Base-by-base conservation (phyloP, 1,140 invertebrate species). In the Anagrus nilaparvatae region DNA sequence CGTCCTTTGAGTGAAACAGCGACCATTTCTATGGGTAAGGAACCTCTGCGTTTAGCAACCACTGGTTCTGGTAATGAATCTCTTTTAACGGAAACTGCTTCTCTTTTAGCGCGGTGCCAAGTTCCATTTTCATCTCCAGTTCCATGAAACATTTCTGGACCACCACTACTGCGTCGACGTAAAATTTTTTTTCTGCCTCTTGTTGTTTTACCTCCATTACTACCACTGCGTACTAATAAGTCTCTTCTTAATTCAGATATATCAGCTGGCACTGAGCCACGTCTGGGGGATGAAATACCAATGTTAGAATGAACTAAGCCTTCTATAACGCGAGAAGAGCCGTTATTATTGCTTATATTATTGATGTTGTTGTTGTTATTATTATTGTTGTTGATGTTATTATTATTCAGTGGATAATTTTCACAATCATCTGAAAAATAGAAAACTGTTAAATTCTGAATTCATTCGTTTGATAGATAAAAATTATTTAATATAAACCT, bases 1-100 rank as follows among this genome's bases (percentile, higher is more conserved):
- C 61, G 59, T 67, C 71, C 72, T 53, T 70, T 63, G 54, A 73
- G 66, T 55, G 70, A 70, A 53, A 72, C 60, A 47, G 70, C 63
- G 49, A 75, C 63, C 56, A 76, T 72, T 53, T 78, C 75, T 50
- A 76, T 67, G 21, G 76, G 76, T 50, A 78, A 61, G 45, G 75
- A 77, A 41, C 75, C 76, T 42, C 75, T 61, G 45, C 76, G 63
- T 48, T 69, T 67, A 50, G 65, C 65, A 50, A 71, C 56, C 49
- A 63, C 58, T 49, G 68, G 55, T 46, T 72, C 66, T 17, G 67
- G 52, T 43, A 66, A 57, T 23, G 67, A 56, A 30, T 65, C 56
- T 44, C 59, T 54, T 33, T 65, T 58, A 25, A 7, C 12, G 24
- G 24, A 25, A 34, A 47, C 52, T 31, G 56, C 28, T 28, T 58